Percentiles rank a stretch among this genome's conserved stretches.
phyloP scores from a whole-genome alignment of 2,113 vertebrate genomes.

The Syngnathus typhle region DNA sequence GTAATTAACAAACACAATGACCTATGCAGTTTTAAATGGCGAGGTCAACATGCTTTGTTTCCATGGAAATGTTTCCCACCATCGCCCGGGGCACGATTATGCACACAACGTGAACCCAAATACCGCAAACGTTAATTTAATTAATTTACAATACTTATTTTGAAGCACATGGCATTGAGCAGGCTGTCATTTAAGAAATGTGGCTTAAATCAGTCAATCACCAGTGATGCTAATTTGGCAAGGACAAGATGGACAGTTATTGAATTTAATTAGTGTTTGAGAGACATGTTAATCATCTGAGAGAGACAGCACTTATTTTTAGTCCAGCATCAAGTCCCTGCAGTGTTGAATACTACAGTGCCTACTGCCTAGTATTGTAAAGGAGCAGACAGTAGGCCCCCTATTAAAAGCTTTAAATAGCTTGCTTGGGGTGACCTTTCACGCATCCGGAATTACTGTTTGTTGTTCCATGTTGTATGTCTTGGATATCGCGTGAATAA shows the following conservation, averaged over 20 bases:
- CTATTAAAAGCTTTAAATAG: too few species aligned
- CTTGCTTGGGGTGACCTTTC: too few species aligned
- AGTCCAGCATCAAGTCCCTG: background rate
- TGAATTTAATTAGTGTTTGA: background rate
- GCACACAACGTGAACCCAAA: background rate
- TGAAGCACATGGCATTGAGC: background rate
- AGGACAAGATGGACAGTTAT: background rate
- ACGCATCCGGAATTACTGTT: too few species aligned
- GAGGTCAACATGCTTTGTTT: background rate
- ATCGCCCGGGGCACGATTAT: background rate
- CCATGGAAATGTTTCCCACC: slow-evolving; percentile 13
- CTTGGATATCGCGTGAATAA: too few species aligned
- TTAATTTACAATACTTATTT: background rate
- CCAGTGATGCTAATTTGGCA: background rate
- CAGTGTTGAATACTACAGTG: background rate
- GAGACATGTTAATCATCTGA: background rate
- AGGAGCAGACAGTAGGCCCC: too few species aligned
- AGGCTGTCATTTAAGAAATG: background rate
- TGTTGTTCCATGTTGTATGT: too few species aligned
- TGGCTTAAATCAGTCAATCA: slow-evolving; percentile 24
- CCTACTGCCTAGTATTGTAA: too few species aligned
- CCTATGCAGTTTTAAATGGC: background rate
- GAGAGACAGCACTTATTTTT: background rate
- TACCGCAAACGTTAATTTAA: background rate
- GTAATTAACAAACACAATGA: background rate